phyloP scores from a whole-genome alignment of 2,113 vertebrate species.

The Entelurus aequoreus region DNA sequence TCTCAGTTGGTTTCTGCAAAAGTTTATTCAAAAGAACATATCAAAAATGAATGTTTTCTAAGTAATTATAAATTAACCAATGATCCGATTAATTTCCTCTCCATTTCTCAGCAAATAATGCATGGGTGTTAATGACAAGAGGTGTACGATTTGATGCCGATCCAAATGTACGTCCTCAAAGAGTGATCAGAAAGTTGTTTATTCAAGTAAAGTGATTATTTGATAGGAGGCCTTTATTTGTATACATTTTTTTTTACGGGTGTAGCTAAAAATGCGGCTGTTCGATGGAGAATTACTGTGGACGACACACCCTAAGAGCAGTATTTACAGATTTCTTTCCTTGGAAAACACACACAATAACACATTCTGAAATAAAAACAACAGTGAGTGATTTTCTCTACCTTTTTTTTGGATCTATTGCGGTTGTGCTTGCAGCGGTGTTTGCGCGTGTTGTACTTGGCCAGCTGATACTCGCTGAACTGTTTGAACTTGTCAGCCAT shows the following conservation, averaged over 20 bases:
- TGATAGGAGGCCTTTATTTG: not conserved
- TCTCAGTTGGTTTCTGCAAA: conserved; percentile 28
- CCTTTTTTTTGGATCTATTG: conserved; percentile 41
- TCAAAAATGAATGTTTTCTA: no score
- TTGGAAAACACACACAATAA: conserved; percentile 4
- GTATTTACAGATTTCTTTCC: not conserved
- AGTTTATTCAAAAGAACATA: not conserved
- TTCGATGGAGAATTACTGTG: no score
- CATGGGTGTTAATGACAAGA: no score
- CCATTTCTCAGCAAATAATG: no score
- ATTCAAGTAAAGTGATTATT: not conserved
- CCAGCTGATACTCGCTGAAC: conserved; percentile 85
- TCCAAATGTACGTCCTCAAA: no score
- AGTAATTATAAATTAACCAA: no score
- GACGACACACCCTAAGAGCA: no score
- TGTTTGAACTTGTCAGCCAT: conserved; percentile 81
- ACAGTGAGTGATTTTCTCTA: conserved; percentile 11
- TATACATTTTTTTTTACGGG: no score
- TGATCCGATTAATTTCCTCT: no score
- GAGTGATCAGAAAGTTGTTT: not conserved
- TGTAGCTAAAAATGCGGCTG: no score
- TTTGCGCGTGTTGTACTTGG: conserved; percentile 84
- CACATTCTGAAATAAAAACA: not conserved
- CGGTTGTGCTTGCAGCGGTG: conserved; percentile 75
- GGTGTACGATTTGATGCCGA: no score